Evolutionary conservation across 2,113 vertebrate genomes (phyloP).

Genomic region (Labeo catla): DNA sequence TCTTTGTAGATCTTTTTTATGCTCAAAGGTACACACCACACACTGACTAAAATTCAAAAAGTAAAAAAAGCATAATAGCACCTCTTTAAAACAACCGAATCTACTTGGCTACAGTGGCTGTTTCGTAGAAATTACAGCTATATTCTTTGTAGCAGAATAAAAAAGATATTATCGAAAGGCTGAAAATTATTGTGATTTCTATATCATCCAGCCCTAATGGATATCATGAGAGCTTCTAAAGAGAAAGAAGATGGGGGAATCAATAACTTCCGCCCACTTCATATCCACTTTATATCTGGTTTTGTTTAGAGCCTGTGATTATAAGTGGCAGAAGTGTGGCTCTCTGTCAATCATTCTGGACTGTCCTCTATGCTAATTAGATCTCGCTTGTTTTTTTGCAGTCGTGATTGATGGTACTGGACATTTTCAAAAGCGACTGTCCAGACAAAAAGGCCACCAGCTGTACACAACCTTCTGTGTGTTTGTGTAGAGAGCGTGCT

Average conservation of each 20-base stretch:
- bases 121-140: background rate
- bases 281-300: constrained; percentile 17
- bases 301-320: constrained; percentile 14
- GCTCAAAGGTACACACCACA: too few species aligned
- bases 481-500: background rate
- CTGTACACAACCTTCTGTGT: constrained; percentile 22
- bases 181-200: background rate
- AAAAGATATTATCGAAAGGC: background rate
- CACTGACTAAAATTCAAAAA: too few species aligned
- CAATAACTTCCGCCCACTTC: background rate
- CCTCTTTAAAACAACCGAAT: too few species aligned
- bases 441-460: constrained; percentile 31
- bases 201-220: background rate
- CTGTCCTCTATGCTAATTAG: constrained; percentile 38
- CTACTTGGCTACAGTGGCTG: background rate
- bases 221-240: background rate
- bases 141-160: background rate
- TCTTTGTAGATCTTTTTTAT: too few species aligned
- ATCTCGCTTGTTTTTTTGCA: background rate
- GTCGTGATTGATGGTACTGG: constrained; percentile 15
- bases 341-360: constrained; percentile 40
- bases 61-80: too few species aligned
- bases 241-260: background rate
- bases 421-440: constrained; percentile 25
- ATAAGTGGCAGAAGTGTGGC: constrained; percentile 37